These are phyloP conservation scores for Pseudonaja textilis DNA, from an alignment of 2,113 vertebrate genomes.

Conservation along the genomic window DNA sequence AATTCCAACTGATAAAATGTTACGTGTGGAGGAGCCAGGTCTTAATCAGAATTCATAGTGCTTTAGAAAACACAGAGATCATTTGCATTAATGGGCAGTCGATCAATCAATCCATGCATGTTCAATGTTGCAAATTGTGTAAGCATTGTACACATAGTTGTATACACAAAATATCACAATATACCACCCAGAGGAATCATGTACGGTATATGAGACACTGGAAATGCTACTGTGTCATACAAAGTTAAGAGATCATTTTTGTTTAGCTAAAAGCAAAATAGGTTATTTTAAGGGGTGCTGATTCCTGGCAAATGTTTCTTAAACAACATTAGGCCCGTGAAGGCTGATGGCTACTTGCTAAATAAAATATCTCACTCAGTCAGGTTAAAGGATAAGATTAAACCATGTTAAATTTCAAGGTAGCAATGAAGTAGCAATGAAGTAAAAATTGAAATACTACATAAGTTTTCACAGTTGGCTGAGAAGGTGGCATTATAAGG, in stretches of 20 bases:
- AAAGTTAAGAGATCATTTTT: not conserved
- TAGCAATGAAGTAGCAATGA: not conserved
- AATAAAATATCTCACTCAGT: not conserved
- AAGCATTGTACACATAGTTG: not conserved
- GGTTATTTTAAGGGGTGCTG: not conserved
- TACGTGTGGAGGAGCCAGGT: not conserved
- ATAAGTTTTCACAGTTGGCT: not conserved
- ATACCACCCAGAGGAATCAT: not conserved
- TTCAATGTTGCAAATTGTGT: not conserved
- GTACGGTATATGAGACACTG: no score
- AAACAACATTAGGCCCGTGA: not conserved
- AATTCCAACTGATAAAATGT: not conserved
- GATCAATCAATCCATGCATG: constrained; percentile 2
- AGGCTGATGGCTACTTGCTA: not conserved
- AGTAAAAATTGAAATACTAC: not conserved
- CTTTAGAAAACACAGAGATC: not conserved
- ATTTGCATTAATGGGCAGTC: not conserved
- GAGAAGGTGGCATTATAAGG: not conserved
- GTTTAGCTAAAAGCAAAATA: not conserved
- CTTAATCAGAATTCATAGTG: constrained; percentile 41
- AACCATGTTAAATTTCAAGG: not conserved
- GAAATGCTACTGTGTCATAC: not conserved
- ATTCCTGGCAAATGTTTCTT: not conserved
- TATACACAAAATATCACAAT: not conserved
- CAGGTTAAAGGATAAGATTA: not conserved